These are phyloP conservation scores for Marcusenius ussheri DNA, from an alignment of 2,113 vertebrate genomes.

Conservation along the genomic window DNA sequence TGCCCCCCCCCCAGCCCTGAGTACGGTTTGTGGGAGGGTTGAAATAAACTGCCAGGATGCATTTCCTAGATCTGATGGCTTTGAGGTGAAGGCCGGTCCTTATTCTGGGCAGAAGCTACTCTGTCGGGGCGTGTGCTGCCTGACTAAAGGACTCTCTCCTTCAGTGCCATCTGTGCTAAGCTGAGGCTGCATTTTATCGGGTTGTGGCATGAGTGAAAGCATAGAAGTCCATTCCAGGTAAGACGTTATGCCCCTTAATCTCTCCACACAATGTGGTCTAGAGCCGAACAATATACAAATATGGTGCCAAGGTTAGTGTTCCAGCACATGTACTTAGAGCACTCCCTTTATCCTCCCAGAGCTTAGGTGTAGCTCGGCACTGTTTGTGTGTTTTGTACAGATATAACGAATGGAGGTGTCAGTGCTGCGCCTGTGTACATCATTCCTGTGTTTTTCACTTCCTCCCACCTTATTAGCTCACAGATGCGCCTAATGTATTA, in stretches of 20 bases:
- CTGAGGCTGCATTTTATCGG: background rate
- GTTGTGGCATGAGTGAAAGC: background rate
- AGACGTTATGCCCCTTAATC: background rate
- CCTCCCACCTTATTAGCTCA: background rate
- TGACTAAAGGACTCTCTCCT: background rate
- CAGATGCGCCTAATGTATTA: background rate
- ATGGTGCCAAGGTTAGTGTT: background rate
- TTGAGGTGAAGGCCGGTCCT: background rate
- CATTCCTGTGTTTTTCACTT: background rate
- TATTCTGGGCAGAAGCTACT: slow-evolving; percentile 5
- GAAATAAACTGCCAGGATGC: background rate
- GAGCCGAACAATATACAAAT: background rate
- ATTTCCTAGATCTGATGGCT: background rate
- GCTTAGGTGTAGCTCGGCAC: background rate
- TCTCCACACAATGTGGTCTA: background rate
- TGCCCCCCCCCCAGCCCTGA: background rate
- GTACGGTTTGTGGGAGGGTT: background rate
- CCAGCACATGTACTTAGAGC: background rate
- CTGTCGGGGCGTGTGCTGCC: background rate
- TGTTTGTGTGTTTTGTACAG: background rate
- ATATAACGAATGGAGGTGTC: slow-evolving; percentile 9
- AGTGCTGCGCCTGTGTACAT: background rate
- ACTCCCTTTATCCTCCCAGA: background rate
- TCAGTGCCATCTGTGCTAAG: background rate
- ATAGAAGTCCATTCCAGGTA: background rate